These are phyloP conservation scores for Spilogale gracilis DNA, from an alignment of 2,113 vertebrate genomes.

Conservation along the genomic window DNA sequence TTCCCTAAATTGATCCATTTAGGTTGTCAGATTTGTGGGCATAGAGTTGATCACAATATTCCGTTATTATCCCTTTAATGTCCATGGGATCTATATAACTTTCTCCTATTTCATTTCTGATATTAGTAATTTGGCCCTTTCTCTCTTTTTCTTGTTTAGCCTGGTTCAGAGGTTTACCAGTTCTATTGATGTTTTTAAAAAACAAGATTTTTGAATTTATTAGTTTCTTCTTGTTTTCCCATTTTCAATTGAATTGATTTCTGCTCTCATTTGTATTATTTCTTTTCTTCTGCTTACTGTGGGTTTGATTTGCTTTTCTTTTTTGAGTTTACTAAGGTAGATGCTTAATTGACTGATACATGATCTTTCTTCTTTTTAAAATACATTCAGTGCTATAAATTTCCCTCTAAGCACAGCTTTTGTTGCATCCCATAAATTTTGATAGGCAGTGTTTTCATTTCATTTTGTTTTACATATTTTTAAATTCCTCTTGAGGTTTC, in stretches of 20 bases:
- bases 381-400: not conserved
- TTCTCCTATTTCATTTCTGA: not conserved
- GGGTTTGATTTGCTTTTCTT: not conserved
- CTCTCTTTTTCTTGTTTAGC: slow-evolving; percentile 9
- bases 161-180: not conserved
- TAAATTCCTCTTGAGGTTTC: not conserved
- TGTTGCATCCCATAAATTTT: not conserved
- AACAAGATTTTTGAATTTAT: not conserved
- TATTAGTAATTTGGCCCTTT: not conserved
- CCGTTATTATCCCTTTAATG: not conserved
- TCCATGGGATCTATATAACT: not conserved
- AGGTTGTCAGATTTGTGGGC: not conserved
- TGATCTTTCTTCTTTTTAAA: not conserved
- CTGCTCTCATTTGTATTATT: not conserved
- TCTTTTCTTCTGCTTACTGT: not conserved
- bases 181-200: not conserved
- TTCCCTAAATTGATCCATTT: not conserved
- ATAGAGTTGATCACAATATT: not conserved
- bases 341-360: not conserved
- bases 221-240: not conserved
- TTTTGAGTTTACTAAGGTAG: not conserved
- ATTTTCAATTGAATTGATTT: not conserved
- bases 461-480: not conserved
- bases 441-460: not conserved
- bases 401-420: not conserved